Conservation (phyloP, 1,140 invertebrate species). For the Conus betulinus region DNA sequence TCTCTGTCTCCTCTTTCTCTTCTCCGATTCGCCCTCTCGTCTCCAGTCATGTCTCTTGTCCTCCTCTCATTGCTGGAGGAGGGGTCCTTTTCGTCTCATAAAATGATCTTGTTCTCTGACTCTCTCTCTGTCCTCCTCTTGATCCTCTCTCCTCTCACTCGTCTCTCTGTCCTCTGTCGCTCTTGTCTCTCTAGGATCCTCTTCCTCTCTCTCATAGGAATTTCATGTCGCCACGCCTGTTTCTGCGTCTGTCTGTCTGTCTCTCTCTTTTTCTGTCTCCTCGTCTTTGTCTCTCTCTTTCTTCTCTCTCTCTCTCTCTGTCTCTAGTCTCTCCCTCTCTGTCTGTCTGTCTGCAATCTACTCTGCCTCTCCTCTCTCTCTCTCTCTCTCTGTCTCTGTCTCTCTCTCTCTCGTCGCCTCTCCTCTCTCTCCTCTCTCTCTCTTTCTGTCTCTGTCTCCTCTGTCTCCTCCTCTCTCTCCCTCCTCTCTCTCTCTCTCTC, state of each 20-base stretch:
- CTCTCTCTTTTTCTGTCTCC: no score
- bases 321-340: no score
- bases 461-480: not conserved
- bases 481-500: not conserved
- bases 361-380: not conserved
- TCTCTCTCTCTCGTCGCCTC: not conserved
- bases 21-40: no score
- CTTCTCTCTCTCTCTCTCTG: no score
- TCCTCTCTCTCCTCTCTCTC: not conserved
- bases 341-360: not conserved
- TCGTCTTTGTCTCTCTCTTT: no score
- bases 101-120: not conserved
- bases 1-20: no score
- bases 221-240: no score
- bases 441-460: not conserved
- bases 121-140: not conserved
- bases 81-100: no score
- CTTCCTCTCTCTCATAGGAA: not conserved
- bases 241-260: not conserved
- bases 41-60: no score
- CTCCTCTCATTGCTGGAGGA: no score
- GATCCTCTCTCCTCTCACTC: constrained; percentile 13
- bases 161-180: not conserved
- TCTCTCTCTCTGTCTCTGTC: not conserved
- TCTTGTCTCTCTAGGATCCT: not conserved